These are phyloP conservation scores for Plagodis pulveraria DNA, from an alignment of 2,888 invertebrate species.

Conservation along the genomic window DNA sequence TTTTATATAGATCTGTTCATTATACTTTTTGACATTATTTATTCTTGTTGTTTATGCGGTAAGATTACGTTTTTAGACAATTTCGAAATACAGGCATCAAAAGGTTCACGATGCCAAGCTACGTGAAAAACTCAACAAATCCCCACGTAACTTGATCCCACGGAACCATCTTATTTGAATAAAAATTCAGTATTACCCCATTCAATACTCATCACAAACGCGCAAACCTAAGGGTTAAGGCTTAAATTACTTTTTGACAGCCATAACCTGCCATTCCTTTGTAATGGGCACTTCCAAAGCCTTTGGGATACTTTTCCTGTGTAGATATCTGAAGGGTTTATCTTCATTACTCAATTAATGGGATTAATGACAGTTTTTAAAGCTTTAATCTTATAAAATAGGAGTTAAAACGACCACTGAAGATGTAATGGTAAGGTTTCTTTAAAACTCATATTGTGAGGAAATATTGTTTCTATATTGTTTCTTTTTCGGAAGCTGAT, in stretches of 20 bases:
- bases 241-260: constrained; percentile 44
- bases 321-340: constrained; percentile 36
- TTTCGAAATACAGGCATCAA: background rate
- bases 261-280: constrained; percentile 36
- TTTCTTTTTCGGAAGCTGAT: too few relatives aligned
- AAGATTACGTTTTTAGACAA: too few relatives aligned
- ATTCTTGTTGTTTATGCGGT: too few relatives aligned
- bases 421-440: background rate
- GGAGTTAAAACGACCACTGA: constrained; percentile 1
- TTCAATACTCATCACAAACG: constrained; percentile 24
- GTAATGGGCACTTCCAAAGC: constrained; percentile 35
- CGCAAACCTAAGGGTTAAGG: constrained; percentile 28
- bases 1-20: too few relatives aligned
- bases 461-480: too few relatives aligned
- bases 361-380: constrained; percentile 35
- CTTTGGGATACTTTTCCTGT: constrained; percentile 22
- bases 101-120: background rate
- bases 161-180: constrained; percentile 20
- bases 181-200: constrained; percentile 25
- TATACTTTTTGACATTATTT: too few relatives aligned
- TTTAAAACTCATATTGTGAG: background rate
- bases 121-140: background rate
- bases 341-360: constrained; percentile 38
- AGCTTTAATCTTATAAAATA: constrained; percentile 17
- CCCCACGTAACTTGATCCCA: background rate